Percentiles rank a stretch among this genome's conserved stretches.
Evolutionary conservation across 2,888 invertebrate species (phyloP).

Genomic region (Prostheceraeus crozeri): DNA sequence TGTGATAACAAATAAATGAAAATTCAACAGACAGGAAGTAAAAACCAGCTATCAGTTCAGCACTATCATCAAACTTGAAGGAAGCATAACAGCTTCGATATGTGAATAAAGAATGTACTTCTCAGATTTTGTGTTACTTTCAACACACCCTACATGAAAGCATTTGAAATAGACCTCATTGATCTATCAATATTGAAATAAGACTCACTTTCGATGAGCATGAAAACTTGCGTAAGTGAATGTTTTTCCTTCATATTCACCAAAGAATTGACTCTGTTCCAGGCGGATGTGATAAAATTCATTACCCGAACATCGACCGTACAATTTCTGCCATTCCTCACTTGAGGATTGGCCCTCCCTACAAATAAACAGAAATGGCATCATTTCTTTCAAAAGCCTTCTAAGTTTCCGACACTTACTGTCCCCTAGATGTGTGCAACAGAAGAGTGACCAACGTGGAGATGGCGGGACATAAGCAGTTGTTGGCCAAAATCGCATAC

Average conservation of each 20-base stretch:
- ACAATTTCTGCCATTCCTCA: slow-evolving; percentile 96
- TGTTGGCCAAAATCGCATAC: slow-evolving; percentile 91
- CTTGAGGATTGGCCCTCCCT: slow-evolving; percentile 88
- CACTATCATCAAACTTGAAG: too few relatives aligned
- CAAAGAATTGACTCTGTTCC: slow-evolving; percentile 89
- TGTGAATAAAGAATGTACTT: too few relatives aligned
- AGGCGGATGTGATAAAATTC: slow-evolving; percentile 95
- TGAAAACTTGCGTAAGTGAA: slow-evolving; percentile 99
- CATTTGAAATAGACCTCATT: background rate
- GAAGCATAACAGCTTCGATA: too few relatives aligned
- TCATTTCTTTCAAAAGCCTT: background rate
- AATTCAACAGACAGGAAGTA: too few relatives aligned
- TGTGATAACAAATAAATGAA: too few relatives aligned
- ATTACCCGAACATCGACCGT: slow-evolving; percentile 95
- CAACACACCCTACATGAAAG: background rate
- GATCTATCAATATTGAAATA: slow-evolving; percentile 24
- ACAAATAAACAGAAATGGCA: slow-evolving; percentile 45
- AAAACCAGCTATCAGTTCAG: too few relatives aligned
- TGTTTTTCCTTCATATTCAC: slow-evolving; percentile 95
- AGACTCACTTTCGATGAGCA: slow-evolving; percentile 81
- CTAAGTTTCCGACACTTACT: slow-evolving; percentile 65
- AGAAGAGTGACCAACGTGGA: slow-evolving; percentile 89
- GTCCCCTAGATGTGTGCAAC: slow-evolving; percentile 90
- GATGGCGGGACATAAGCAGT: slow-evolving; percentile 93
- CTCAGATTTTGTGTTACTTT: too few relatives aligned